Conservation (phyloP, 1,140 invertebrate species). For the Macrocentrus cingulum region DNA sequence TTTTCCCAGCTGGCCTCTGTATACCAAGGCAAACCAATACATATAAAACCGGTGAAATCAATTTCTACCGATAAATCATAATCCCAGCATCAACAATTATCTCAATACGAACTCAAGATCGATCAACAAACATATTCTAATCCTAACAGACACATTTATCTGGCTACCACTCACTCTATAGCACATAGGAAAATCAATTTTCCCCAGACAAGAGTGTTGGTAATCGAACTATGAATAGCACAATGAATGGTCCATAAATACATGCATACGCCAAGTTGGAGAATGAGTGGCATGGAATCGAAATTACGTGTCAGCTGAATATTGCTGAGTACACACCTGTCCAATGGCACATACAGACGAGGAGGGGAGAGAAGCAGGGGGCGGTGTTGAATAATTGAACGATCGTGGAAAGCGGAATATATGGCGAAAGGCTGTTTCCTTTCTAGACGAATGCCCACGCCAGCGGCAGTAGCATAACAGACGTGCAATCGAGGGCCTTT, state of each 20-base stretch:
- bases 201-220: too few relatives aligned
- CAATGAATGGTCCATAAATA: background rate
- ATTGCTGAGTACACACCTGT: background rate
- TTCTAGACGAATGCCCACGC: slow-evolving; percentile 31
- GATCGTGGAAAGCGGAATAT: slow-evolving; percentile 34
- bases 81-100: background rate
- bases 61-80: background rate
- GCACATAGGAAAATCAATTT: slow-evolving; percentile 7
- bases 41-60: background rate
- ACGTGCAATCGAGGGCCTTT: background rate
- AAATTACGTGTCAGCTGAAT: slow-evolving; percentile 28
- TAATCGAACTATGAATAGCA: background rate
- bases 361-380: slow-evolving; percentile 1
- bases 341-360: slow-evolving; percentile 1
- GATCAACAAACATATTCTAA: background rate
- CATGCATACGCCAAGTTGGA: background rate
- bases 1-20: slow-evolving; percentile 8
- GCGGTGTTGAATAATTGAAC: slow-evolving; percentile 39
- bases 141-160: background rate
- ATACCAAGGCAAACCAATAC: too few relatives aligned
- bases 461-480: background rate
- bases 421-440: slow-evolving; percentile 39
- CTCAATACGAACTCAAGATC: background rate
- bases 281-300: slow-evolving; percentile 24
- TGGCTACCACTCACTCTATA: background rate